Evolutionary conservation across 2,888 invertebrate genomes (phyloP).

Genomic region (Pegoplata infirma): DNA sequence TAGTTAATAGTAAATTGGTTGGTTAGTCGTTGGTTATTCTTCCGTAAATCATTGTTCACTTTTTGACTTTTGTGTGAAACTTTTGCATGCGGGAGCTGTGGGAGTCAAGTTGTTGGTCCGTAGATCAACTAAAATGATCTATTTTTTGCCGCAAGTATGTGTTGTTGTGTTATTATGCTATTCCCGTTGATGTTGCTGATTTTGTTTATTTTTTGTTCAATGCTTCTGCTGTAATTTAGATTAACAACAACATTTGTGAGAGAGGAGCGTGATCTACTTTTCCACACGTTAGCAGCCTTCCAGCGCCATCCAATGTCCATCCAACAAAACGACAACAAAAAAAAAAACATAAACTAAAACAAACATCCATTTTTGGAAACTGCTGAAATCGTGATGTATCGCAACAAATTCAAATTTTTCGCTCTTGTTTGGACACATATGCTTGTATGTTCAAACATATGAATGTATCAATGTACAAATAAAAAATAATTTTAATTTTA

Average conservation of each 20-base stretch:
- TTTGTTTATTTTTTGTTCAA: slow-evolving; percentile 37
- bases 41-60: slow-evolving; percentile 56
- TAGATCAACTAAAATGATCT: slow-evolving; percentile 58
- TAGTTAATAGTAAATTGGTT: slow-evolving; percentile 6
- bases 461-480: slow-evolving; percentile 17
- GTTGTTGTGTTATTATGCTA: slow-evolving; percentile 30
- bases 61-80: slow-evolving; percentile 56
- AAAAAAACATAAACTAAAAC: too few relatives aligned
- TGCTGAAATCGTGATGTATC: slow-evolving; percentile 59
- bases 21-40: slow-evolving; percentile 30
- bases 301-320: slow-evolving; percentile 53
- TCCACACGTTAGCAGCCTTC: slow-evolving; percentile 55
- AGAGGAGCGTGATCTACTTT: slow-evolving; percentile 62
- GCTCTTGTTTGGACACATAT: slow-evolving; percentile 57
- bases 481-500: slow-evolving; percentile 62
- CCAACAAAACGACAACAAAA: slow-evolving; percentile 48
- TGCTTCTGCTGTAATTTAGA: slow-evolving; percentile 52
- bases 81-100: slow-evolving; percentile 60
- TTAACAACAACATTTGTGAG: slow-evolving; percentile 59
- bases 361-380: slow-evolving; percentile 58
- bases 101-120: slow-evolving; percentile 49
- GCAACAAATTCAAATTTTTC: slow-evolving; percentile 62
- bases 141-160: slow-evolving; percentile 51
- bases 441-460: background rate
- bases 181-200: slow-evolving; percentile 12